phyloP scores from a whole-genome alignment of 2,113 vertebrate genomes.

The Semnornis frantzii region DNA sequence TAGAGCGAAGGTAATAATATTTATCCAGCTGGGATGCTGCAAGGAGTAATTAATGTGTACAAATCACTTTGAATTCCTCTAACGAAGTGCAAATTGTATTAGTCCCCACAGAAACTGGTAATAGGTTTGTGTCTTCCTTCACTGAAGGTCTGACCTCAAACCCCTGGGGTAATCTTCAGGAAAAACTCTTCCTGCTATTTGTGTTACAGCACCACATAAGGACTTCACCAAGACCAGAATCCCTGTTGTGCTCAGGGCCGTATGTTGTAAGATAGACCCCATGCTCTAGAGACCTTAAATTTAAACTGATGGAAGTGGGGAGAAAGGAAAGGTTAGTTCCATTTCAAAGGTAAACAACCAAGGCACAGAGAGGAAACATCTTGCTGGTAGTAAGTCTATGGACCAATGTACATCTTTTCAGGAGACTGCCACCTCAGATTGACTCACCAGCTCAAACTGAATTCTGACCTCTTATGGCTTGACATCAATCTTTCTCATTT shows the following conservation, averaged over 20 bases:
- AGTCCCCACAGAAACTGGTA: slow-evolving; percentile 62
- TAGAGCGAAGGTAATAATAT: slow-evolving; percentile 64
- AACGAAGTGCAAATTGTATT: slow-evolving; percentile 68
- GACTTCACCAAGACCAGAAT: neutral
- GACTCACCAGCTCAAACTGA: neutral
- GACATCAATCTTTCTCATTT: neutral
- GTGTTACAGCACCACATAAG: neutral
- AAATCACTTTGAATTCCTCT: slow-evolving; percentile 62
- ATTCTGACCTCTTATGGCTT: neutral
- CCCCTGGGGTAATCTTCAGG: slow-evolving; percentile 29
- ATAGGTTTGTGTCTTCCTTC: slow-evolving; percentile 56
- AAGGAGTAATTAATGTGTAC: slow-evolving; percentile 69
- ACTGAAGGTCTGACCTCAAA: slow-evolving; percentile 51
- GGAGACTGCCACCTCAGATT: neutral
- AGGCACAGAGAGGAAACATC: neutral
- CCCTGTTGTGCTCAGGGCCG: neutral
- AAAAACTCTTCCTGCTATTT: slow-evolving; percentile 40
- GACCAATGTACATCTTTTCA: neutral
- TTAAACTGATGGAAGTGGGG: neutral
- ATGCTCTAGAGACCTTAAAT: neutral
- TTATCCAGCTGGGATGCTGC: slow-evolving; percentile 66
- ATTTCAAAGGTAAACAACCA: neutral
- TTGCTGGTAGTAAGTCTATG: neutral
- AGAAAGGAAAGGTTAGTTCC: neutral
- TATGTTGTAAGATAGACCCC: neutral